Base-by-base conservation (phyloP, 2,888 invertebrate species). In the Brachyopa scutellaris region DNA sequence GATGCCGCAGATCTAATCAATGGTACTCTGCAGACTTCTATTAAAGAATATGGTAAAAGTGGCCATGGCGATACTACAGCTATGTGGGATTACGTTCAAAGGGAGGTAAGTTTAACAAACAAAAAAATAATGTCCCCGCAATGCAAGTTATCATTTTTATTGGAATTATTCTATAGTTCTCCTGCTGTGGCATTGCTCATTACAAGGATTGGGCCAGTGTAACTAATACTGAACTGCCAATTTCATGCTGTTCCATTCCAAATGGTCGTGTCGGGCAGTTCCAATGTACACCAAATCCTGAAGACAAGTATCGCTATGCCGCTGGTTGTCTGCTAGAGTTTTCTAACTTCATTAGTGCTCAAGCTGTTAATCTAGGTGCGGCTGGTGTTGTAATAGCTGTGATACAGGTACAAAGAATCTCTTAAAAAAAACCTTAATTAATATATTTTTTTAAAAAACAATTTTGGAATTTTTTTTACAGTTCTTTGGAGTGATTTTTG, bases 331-430 rank as follows among this genome's bases (percentile, higher is more conserved):
- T 93, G 0, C 84, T 86, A 0, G 91, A 90, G 0, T 92, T 96
- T 84, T 92, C 93, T 0, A 77, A 88, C 3, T 94, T 93, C 90
- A 92, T 95, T 55, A 90, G 92, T 45, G 89, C 91, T 0, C 96
- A 96, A 85, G 94, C 95, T 0, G 92, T 93, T 0, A 92, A 94
- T 72, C 92, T 97, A 51, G 96, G 95, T 0, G 93, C 94, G 0
- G 93, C 94, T 78, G 96, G 95, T 9, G 90, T 96, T 36, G 93
- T 94, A 45, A 92, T 97, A 78, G 95, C 95, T 15, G 90, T 95
- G 49, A 89, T 96, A 84, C 96, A 97, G 94, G 95, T 96, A 62
- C n/a, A n/a, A n/a, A n/a, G n/a, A n/a, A n/a, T n/a, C 7, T n/a
- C n/a, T n/a, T n/a, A n/a, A n/a, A 21, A 57, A 47, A 19, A 26